phyloP scores from a whole-genome alignment of 2,113 vertebrate genomes.

The Phrynocephalus versicolor region DNA sequence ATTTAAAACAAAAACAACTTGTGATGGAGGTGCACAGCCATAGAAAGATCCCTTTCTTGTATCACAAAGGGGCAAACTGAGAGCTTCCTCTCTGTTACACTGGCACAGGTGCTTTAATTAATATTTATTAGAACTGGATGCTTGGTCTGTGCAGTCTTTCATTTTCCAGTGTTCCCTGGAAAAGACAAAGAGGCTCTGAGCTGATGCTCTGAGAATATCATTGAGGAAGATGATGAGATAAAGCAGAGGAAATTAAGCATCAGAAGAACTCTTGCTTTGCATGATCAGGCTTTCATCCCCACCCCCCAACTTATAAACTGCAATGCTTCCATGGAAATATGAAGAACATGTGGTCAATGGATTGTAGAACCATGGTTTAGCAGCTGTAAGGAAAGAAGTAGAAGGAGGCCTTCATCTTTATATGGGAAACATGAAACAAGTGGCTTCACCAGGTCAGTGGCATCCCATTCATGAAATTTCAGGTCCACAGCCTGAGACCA shows the following conservation, averaged over 20 bases:
- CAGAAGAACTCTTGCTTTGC: neutral
- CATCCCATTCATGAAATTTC: no score
- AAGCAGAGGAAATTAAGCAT: neutral
- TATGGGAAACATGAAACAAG: no score
- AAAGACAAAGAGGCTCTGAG: neutral
- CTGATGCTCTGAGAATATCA: conserved; percentile 4
- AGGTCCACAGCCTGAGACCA: no score
- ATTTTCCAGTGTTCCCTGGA: neutral
- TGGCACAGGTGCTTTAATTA: neutral
- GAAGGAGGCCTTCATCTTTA: no score
- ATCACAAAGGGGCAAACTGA: neutral
- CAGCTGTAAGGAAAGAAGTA: no score
- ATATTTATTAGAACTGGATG: conserved; percentile 16
- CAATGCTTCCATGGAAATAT: neutral
- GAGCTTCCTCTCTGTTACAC: neutral
- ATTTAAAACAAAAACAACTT: neutral
- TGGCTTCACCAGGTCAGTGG: no score
- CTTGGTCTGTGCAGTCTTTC: neutral
- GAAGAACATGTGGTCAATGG: neutral
- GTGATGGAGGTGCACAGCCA: neutral
- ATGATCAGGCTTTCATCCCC: neutral
- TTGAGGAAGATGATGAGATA: neutral
- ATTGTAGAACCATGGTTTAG: neutral
- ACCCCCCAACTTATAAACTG: neutral
- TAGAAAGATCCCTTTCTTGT: neutral